Evolutionary conservation across 2,888 invertebrate genomes (phyloP).

Genomic region (Tipula vernalis): DNA sequence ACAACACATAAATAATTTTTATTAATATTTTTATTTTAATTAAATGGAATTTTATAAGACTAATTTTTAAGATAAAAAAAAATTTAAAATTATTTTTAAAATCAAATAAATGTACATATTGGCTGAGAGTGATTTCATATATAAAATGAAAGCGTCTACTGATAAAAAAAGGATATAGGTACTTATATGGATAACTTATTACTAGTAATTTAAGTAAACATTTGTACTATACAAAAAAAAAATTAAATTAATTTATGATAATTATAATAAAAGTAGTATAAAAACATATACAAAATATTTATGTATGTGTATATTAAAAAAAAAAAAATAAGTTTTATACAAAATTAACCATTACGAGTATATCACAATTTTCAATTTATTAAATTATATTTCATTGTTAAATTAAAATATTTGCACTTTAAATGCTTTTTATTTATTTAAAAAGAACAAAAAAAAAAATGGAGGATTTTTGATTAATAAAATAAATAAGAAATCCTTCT

Average conservation of each 20-base stretch:
- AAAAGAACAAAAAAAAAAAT: neutral
- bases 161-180: neutral
- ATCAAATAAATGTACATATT: neutral
- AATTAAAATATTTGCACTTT: neutral
- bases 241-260: neutral
- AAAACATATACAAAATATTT: neutral
- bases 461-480: neutral
- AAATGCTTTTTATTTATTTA: neutral
- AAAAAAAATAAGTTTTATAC: neutral
- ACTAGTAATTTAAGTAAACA: neutral
- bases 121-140: neutral
- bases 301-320: neutral
- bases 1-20: neutral
- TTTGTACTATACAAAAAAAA: neutral
- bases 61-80: neutral
- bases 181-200: neutral
- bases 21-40: no score
- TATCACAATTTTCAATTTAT: neutral
- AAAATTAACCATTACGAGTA: neutral
- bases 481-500: neutral
- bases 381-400: neutral
- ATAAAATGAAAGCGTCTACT: neutral
- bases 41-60: neutral
- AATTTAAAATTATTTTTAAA: neutral
- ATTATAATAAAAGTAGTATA: neutral